Evolutionary conservation across 2,113 vertebrate species (phyloP), one percentile per base, ranked within the genome.

Genomic region (Pipra filicauda): DNA sequence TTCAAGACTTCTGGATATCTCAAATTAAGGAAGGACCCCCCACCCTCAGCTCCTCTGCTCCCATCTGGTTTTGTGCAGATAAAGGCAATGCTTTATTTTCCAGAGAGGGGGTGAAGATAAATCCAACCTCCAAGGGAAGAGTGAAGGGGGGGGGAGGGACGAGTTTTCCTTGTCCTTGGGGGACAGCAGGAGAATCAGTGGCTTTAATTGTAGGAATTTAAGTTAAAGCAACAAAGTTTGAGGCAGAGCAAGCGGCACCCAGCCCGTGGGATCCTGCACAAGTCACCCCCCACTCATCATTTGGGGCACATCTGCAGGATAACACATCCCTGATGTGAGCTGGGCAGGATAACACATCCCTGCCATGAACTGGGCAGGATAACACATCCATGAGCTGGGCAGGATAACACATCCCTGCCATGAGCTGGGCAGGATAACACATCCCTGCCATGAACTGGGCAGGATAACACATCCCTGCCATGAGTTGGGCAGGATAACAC

Each of bases 211-310:
- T 73, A 80, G 37, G 41, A 88, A 85, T 69, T 90, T 52, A 22
- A 39, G 16, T 52, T 91, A 35, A 59, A 59, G 9, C 43, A 67
- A 61, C 37, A 31, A 49, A 21, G 8, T 54, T 70, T 28, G 15
- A 84, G 37, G 20, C 61, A 4, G 1, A 65, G 57, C 21, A 74
- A 78, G 23, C 9, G 59, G 27, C 37, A 51, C 18, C 8, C 2
- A 37, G 43, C 31, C 33, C 44, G 5, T 11, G 8, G 3, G 41
- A 7, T n/a, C 41, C 51, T 33, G 35, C 55, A 55, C 26, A 46
- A 37, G 13, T 51, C 1, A 1, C 49, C 51, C 26, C 19, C 5
- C 15, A 7, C 8, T 1, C 23, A 2, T 33, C 5, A 12, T 27
- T 43, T 4, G 1, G 11, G 37, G 16, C 74, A 37, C 27, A 6